Evolutionary conservation across 1,140 invertebrate species (phyloP), one percentile per base, ranked within the genome.

Genomic region (Tetragnatha versicolor): DNA sequence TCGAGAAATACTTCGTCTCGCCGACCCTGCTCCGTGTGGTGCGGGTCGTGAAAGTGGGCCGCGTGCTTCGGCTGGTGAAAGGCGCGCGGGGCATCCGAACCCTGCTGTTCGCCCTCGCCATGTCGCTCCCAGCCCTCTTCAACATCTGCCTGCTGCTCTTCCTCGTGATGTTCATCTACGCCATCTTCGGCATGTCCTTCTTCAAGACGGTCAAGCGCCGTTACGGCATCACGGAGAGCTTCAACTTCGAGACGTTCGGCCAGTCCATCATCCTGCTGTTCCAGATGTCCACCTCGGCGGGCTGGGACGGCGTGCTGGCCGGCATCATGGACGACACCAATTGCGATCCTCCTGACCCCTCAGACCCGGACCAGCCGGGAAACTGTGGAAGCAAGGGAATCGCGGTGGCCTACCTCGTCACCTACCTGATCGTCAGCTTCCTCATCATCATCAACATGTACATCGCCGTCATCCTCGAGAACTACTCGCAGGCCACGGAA

Each of bases 381-480:
- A 92, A 97, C 87, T 99, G 97, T 87, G 95, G 95, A 79, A 94
- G 91, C 75, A 93, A 93, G 77, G 93, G 92, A 55, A 93, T 97
- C 84, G 97, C 95, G 80, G 97, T 98, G 84, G 91, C 94, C 47
- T 99, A 94, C 88, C 89, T 99, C 80, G 91, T 98, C 68, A 94
- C 94, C 84, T 99, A 98, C 86, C 90, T 99, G 85, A 94, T 98
- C 83, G 98, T 99, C 85, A 97, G 94, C 85, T 99, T 98, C 88
- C 90, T 99, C 82, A 98, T 99, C 84, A 95, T 98, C 81, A 97
- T 98, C 86, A 98, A 98, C 91, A 98, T 98, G 97, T 98, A 98
- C 90, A 98, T 98, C 87, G 96, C 96, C 84, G 96, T 98, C 85
- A 98, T 99, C 87, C 91, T 99, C 86, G 97, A 99, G 88, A 99